Evolutionary conservation across 2,888 invertebrate species (phyloP).

Genomic region (Dryobota labecula): DNA sequence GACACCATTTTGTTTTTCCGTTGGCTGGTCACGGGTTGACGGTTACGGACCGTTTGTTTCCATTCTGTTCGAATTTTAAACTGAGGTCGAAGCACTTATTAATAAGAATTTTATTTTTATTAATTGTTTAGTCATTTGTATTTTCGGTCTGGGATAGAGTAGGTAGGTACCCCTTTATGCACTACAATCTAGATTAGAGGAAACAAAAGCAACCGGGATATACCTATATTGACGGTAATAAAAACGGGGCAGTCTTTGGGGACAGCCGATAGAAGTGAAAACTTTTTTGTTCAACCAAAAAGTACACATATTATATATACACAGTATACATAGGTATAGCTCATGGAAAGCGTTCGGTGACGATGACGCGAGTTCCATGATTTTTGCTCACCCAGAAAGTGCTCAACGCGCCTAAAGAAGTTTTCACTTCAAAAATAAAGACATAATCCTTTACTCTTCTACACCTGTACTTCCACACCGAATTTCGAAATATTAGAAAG

Average conservation of each 20-base stretch:
- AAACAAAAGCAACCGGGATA: not conserved
- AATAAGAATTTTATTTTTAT: not conserved
- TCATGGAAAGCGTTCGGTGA: too few species aligned
- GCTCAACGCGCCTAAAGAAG: too few species aligned
- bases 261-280: too few species aligned
- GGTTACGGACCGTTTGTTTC: constrained; percentile 63
- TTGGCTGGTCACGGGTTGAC: constrained; percentile 67
- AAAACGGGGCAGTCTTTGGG: too few species aligned
- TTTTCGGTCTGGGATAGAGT: not conserved
- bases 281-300: too few species aligned
- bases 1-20: constrained; percentile 69
- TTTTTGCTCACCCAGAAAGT: too few species aligned
- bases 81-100: constrained; percentile 46
- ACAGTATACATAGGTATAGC: too few species aligned
- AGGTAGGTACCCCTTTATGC: not conserved
- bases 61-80: constrained; percentile 53
- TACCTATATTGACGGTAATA: too few species aligned
- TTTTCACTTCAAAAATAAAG: too few species aligned
- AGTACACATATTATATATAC: too few species aligned
- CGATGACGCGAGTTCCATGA: too few species aligned
- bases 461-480: not conserved
- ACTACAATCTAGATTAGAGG: not conserved
- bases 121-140: not conserved
- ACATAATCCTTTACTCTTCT: not conserved
- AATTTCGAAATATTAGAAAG: not conserved